Percentiles rank a stretch among this genome's conserved stretches.
These are phyloP conservation scores for Pachycephala philippinensis DNA, from an alignment of 2,113 vertebrate species.

Conservation along the genomic window DNA sequence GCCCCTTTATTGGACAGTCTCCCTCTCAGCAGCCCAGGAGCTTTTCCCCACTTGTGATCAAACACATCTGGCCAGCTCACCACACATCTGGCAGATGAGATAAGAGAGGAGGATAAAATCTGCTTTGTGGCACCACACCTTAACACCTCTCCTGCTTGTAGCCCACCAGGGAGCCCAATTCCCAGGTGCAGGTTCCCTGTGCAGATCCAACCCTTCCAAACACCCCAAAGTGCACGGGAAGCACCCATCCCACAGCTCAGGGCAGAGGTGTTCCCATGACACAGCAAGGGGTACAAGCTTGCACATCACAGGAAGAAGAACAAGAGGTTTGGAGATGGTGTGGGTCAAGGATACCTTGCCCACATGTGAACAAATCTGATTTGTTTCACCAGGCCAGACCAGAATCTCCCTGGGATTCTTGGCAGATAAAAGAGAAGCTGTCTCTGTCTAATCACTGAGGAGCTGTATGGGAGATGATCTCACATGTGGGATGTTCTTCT, in stretches of 20 bases:
- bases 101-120: background rate
- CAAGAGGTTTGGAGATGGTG: background rate
- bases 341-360: background rate
- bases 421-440: background rate
- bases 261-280: background rate
- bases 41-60: background rate
- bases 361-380: accelerated
- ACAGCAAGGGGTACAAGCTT: background rate
- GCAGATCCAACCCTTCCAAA: background rate
- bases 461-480: background rate
- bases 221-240: accelerated
- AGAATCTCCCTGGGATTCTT: background rate
- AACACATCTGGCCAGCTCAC: background rate
- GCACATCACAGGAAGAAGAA: background rate
- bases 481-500: background rate
- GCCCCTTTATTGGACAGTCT: background rate
- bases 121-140: background rate
- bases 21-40: background rate
- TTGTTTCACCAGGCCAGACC: background rate
- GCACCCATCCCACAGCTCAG: background rate
- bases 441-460: background rate
- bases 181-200: background rate
- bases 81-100: background rate
- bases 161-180: accelerated
- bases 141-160: accelerated